A percentile compares a stretch with the other conserved stretches of the same genome.
These are phyloP conservation scores for Gila orcuttii DNA, from an alignment of 2,113 vertebrate genomes.

Conservation along the genomic window DNA sequence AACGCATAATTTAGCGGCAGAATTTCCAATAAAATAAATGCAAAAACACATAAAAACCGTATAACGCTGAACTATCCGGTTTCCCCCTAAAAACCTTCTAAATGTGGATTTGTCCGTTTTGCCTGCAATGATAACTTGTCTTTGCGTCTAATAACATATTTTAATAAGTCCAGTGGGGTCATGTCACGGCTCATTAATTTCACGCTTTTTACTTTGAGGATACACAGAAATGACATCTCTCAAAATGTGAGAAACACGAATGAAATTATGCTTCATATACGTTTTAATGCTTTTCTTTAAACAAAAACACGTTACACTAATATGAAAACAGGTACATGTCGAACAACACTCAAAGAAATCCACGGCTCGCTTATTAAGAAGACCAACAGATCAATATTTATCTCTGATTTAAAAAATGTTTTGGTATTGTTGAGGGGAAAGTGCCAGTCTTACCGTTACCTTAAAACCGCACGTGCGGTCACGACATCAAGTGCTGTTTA, in stretches of 20 bases:
- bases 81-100: not conserved
- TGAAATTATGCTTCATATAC: slow-evolving; percentile 65
- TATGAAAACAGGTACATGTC: slow-evolving; percentile 68
- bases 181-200: slow-evolving; percentile 16
- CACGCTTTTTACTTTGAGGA: not conserved
- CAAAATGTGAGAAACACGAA: slow-evolving; percentile 54
- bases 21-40: not conserved
- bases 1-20: not conserved
- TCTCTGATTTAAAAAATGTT: slow-evolving; percentile 49
- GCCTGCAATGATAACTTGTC: too few relatives aligned
- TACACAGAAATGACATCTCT: not conserved
- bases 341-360: slow-evolving; percentile 49
- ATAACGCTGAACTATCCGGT: not conserved
- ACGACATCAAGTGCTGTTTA: slow-evolving; percentile 65
- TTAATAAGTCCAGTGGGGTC: not conserved
- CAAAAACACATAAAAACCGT: not conserved
- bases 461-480: slow-evolving; percentile 66
- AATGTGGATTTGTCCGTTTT: not conserved
- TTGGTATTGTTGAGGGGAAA: slow-evolving; percentile 61
- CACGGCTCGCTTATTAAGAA: slow-evolving; percentile 49
- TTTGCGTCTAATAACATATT: not conserved
- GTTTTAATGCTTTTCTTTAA: slow-evolving; percentile 73
- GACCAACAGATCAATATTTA: slow-evolving; percentile 43
- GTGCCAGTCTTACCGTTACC: slow-evolving; percentile 77
- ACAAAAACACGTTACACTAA: slow-evolving; percentile 65